Conservation (phyloP, 92 coral and sea anemone genomes). For the Phymanthus crucifer region DNA sequence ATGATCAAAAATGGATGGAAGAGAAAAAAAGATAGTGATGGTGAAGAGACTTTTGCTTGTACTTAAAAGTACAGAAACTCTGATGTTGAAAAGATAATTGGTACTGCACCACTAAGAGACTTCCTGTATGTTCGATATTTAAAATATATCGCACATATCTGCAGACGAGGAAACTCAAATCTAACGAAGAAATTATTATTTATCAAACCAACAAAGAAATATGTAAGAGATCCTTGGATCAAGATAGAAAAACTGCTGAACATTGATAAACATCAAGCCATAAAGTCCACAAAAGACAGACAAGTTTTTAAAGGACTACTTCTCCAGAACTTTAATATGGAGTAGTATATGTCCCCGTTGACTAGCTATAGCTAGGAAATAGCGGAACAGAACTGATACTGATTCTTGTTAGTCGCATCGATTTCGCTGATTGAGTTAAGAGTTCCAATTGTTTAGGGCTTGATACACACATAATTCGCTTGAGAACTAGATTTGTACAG, state of each 20-base stretch:
- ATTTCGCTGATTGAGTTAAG: too few relatives aligned
- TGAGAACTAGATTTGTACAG: too few relatives aligned
- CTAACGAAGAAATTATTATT: background rate
- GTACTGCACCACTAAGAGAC: background rate
- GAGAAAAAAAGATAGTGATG: background rate
- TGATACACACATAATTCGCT: too few relatives aligned
- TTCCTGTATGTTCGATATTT: background rate
- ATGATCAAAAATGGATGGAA: background rate
- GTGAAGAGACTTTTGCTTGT: too few relatives aligned
- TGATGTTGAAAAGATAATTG: background rate
- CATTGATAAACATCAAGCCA: constrained; percentile 11
- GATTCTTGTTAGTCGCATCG: background rate
- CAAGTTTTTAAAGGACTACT: constrained; percentile 14
- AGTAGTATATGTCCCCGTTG: background rate
- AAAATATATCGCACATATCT: background rate
- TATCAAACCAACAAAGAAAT: background rate
- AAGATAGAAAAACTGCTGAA: constrained; percentile 7
- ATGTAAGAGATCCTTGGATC: constrained; percentile 18
- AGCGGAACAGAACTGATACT: background rate
- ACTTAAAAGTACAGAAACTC: too few relatives aligned
- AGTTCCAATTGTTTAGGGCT: too few relatives aligned
- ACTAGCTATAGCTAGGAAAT: background rate
- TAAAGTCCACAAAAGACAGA: constrained; percentile 19
- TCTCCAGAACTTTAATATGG: background rate
- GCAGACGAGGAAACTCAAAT: background rate